Evolutionary conservation across 2,888 invertebrate species (phyloP).

Genomic region (Drosophila atripex): DNA sequence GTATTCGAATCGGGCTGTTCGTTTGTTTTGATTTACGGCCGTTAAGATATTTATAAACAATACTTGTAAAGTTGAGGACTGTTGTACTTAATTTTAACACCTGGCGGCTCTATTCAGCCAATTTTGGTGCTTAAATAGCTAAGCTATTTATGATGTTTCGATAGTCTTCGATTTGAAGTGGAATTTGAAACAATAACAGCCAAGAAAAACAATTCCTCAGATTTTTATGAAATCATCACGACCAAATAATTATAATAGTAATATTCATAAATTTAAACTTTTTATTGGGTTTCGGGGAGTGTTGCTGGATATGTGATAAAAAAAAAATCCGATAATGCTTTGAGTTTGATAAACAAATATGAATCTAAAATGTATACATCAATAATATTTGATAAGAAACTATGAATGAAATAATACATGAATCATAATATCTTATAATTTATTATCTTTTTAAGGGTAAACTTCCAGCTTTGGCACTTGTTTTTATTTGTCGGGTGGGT

Average conservation of each 20-base stretch:
- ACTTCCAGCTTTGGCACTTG: constrained; percentile 13
- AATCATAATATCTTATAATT: constrained; percentile 16
- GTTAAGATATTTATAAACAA: constrained; percentile 16
- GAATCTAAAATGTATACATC: neutral
- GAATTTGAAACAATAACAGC: neutral
- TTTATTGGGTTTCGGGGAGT: neutral
- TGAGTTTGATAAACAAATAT: neutral
- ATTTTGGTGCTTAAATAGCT: neutral
- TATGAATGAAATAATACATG: constrained; percentile 25
- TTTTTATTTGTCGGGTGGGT: constrained; percentile 4
- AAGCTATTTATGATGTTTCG: neutral
- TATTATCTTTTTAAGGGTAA: constrained; percentile 28
- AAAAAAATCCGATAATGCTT: neutral
- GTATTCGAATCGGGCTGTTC: constrained; percentile 40
- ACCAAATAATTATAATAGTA: neutral
- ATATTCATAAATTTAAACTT: neutral
- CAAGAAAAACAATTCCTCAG: neutral
- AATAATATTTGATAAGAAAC: constrained; percentile 9
- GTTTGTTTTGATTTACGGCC: constrained; percentile 23
- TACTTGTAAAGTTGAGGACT: constrained; percentile 40
- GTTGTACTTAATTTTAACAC: constrained; percentile 25
- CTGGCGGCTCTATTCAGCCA: constrained; percentile 10
- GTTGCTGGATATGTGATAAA: neutral
- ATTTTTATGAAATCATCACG: neutral
- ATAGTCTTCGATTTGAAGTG: neutral